phyloP scores from a whole-genome alignment of 2,888 invertebrate species.

The Andrena bucephala region DNA sequence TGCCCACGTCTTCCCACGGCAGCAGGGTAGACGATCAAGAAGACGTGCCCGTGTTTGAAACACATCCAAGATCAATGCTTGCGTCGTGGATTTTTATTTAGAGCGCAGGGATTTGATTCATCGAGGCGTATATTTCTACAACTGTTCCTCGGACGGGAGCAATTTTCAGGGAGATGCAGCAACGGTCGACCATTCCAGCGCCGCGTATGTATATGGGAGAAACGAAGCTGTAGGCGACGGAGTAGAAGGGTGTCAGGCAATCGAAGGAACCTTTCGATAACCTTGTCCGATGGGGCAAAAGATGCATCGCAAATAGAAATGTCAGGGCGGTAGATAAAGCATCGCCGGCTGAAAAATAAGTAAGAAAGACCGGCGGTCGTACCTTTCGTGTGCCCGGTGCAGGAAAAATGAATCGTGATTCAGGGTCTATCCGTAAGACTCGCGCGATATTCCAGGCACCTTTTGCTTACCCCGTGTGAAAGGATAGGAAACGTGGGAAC shows the following conservation, averaged over 20 bases:
- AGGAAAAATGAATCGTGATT: slow-evolving; percentile 32
- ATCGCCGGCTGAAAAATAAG: slow-evolving; percentile 31
- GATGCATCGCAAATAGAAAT: slow-evolving; percentile 55
- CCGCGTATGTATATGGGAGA: background rate
- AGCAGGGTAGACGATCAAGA: background rate
- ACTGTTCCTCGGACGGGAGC: background rate
- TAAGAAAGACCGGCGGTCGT: background rate
- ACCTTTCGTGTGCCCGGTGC: slow-evolving; percentile 6
- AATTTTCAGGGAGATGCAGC: slow-evolving; percentile 26
- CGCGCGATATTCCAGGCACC: slow-evolving; percentile 21
- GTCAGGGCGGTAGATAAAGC: slow-evolving; percentile 47
- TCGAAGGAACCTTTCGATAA: slow-evolving; percentile 45
- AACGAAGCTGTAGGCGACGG: slow-evolving; percentile 24
- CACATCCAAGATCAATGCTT: slow-evolving; percentile 8
- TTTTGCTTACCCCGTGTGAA: slow-evolving; percentile 24
- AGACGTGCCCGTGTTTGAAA: slow-evolving; percentile 2
- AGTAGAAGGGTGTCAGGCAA: slow-evolving; percentile 37
- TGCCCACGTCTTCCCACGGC: background rate
- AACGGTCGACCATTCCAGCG: slow-evolving; percentile 25
- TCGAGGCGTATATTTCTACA: slow-evolving; percentile 27
- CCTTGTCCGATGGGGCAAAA: background rate
- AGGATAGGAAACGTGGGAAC: slow-evolving; percentile 11
- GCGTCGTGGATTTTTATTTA: background rate
- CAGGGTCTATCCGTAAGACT: slow-evolving; percentile 31
- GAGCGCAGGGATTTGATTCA: slow-evolving; percentile 9